Conservation (phyloP, 2,797 vertebrate genomes). For the Anguilla pacifica region DNA sequence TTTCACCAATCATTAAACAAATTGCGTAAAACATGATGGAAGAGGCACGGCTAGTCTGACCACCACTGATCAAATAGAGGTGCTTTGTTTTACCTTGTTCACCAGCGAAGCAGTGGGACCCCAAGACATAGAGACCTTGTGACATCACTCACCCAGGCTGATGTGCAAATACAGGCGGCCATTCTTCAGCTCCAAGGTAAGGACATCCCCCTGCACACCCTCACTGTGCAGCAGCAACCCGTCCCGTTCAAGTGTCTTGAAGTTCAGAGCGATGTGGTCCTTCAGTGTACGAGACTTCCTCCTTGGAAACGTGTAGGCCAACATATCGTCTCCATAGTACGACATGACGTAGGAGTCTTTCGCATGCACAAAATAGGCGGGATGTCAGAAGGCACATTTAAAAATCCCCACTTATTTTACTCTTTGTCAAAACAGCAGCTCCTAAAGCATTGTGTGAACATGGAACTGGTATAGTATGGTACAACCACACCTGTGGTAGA, state of each 20-base stretch:
- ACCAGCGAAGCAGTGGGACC: neutral
- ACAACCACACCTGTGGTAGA: neutral
- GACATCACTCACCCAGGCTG: conserved; percentile 77
- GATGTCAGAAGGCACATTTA: neutral
- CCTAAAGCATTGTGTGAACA: neutral
- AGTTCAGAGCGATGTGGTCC: conserved; percentile 90
- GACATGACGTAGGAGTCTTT: conserved; percentile 91
- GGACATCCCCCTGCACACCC: conserved; percentile 88
- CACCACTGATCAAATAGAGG: neutral
- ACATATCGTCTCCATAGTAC: conserved; percentile 91
- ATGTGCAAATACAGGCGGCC: conserved; percentile 88
- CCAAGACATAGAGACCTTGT: neutral
- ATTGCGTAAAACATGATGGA: neutral
- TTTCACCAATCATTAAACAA: neutral
- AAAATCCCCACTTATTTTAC: neutral
- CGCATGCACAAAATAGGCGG: neutral
- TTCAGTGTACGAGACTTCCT: conserved; percentile 78
- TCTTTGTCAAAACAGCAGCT: neutral
- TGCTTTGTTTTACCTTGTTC: neutral
- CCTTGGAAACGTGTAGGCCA: conserved; percentile 84
- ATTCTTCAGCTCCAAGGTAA: conserved; percentile 87
- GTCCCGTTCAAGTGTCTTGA: conserved; percentile 92
- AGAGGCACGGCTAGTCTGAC: neutral
- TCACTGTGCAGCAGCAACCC: conserved; percentile 88
- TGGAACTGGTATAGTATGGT: neutral